Percentiles rank a stretch among this genome's conserved stretches.
Evolutionary conservation across 2,797 vertebrate species (phyloP).

Genomic region (Leptatherina wallacei): DNA sequence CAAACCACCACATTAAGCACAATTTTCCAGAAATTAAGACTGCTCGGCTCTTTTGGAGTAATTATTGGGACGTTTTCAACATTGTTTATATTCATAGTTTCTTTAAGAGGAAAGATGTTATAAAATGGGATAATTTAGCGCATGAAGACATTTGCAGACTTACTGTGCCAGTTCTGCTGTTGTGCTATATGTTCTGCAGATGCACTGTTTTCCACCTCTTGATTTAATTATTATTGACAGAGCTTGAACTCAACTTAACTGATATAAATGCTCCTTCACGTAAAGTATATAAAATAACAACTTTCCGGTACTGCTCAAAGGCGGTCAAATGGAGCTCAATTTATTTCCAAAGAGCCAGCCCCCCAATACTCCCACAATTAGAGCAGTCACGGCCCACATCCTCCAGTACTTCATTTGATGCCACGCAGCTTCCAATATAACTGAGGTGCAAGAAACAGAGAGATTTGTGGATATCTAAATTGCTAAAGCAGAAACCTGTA

Average conservation of each 20-base stretch:
- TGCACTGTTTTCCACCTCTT: constrained; percentile 9
- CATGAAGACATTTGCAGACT: constrained; percentile 7
- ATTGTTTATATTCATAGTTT: background rate
- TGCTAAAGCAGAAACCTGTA: constrained; percentile 95
- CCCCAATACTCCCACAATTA: constrained; percentile 72
- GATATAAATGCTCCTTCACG: constrained; percentile 50
- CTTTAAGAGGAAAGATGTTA: background rate
- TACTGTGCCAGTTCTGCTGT: background rate
- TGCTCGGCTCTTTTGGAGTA: background rate
- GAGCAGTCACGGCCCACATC: constrained; percentile 78
- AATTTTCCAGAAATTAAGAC: background rate
- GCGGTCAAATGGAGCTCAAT: constrained; percentile 68
- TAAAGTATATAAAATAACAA: constrained; percentile 63
- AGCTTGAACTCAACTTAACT: constrained; percentile 34
- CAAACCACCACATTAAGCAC: background rate
- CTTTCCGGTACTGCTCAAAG: constrained; percentile 72
- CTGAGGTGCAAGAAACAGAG: constrained; percentile 76
- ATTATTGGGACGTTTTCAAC: background rate
- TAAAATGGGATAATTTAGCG: constrained; percentile 3
- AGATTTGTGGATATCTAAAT: constrained; percentile 97
- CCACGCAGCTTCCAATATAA: constrained; percentile 68
- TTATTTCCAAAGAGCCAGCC: constrained; percentile 70
- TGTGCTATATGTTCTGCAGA: constrained; percentile 5
- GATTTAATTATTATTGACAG: constrained; percentile 21
- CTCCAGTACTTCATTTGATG: constrained; percentile 82